These are phyloP conservation scores for Desmophyllum pertusum DNA, from an alignment of 92 coral and sea anemone genomes.

Conservation along the genomic window DNA sequence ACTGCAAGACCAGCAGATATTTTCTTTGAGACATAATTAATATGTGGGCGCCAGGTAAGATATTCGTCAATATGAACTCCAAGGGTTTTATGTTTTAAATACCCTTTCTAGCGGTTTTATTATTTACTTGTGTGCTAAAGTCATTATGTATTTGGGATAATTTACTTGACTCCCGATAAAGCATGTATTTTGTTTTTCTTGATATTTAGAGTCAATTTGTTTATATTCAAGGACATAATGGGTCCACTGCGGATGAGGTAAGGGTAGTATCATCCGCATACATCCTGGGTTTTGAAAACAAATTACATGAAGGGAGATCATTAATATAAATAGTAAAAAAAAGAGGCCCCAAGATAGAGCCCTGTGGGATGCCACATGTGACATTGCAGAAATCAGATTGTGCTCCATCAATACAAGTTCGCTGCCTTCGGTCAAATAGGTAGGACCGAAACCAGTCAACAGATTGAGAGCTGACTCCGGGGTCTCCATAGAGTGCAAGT, in stretches of 20 bases:
- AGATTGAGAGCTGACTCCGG: background rate
- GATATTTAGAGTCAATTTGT: conserved; percentile 2
- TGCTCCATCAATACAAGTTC: too few species aligned
- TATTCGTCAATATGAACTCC: background rate
- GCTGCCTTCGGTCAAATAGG: too few species aligned
- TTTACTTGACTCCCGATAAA: background rate
- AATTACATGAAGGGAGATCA: too few species aligned
- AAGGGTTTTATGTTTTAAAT: background rate
- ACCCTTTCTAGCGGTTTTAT: too few species aligned
- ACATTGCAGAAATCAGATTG: too few species aligned
- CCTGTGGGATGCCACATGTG: too few species aligned
- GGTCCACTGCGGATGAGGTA: too few species aligned
- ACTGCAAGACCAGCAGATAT: conserved; percentile 15
- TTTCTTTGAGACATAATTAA: conserved; percentile 11
- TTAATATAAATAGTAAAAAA: too few species aligned
- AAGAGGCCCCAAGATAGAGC: too few species aligned
- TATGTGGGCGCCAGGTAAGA: conserved; percentile 9
- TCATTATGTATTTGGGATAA: background rate
- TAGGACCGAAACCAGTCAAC: background rate
- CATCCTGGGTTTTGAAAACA: too few species aligned
- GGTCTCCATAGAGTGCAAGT: conserved; percentile 2
- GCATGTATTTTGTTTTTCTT: conserved; percentile 1
- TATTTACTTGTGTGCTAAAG: background rate
- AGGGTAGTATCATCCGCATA: too few species aligned
- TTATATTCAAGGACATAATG: background rate